Evolutionary conservation across 1,140 invertebrate species (phyloP).

Genomic region (Calliopsis andreniformis): DNA sequence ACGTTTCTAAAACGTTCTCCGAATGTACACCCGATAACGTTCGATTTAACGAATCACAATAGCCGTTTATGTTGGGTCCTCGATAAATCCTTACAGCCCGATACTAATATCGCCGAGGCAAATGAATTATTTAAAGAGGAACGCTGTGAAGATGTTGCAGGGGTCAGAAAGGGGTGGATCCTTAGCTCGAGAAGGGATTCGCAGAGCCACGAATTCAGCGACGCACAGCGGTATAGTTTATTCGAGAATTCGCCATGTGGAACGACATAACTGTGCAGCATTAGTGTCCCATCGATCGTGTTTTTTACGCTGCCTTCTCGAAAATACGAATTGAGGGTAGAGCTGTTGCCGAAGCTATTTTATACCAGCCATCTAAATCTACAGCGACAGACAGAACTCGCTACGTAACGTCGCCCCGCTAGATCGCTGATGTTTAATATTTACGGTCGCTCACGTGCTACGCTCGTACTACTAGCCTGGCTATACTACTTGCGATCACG

Average conservation of each 20-base stretch:
- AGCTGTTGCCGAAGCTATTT: not conserved
- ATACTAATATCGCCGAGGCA: too few relatives aligned
- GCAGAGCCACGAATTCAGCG: not conserved
- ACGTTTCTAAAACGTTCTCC: not conserved
- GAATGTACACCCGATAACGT: too few relatives aligned
- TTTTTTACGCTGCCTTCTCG: constrained; percentile 25
- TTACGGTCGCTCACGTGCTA: not conserved
- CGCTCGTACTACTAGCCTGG: not conserved
- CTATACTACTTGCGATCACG: not conserved
- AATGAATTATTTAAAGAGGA: too few relatives aligned
- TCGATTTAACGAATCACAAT: too few relatives aligned
- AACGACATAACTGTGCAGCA: constrained; percentile 53
- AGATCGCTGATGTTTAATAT: constrained; percentile 10
- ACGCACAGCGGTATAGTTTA: not conserved
- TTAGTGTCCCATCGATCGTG: constrained; percentile 53
- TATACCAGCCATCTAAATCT: constrained; percentile 4
- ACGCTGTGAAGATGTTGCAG: too few relatives aligned
- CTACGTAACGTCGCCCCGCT: not conserved
- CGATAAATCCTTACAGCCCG: too few relatives aligned
- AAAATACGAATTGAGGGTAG: constrained; percentile 9
- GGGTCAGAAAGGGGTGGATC: not conserved
- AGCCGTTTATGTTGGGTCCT: too few relatives aligned
- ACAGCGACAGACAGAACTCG: constrained; percentile 20
- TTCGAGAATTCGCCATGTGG: constrained; percentile 32
- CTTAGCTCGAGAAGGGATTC: constrained; percentile 2